Conservation (phyloP, 2,113 vertebrate species). For the Thomomys bottae region DNA sequence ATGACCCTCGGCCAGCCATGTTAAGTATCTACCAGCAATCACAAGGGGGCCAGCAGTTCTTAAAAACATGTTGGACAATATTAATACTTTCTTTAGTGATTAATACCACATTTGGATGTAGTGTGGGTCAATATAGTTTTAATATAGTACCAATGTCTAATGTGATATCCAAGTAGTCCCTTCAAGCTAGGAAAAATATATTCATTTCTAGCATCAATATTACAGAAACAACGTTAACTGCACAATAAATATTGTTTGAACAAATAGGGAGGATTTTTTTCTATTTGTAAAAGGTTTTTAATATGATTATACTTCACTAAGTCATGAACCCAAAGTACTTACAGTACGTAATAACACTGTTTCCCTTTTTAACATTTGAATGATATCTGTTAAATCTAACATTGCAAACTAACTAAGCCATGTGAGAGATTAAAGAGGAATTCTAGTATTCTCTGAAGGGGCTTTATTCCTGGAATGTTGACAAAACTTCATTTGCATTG, state of each 20-base stretch:
- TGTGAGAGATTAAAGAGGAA: conserved; percentile 8
- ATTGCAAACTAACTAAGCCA: not conserved
- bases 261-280: not conserved
- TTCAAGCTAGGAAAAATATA: conserved; percentile 44
- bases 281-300: conserved; percentile 29
- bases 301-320: conserved; percentile 38
- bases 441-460: conserved; percentile 1
- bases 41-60: not conserved
- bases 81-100: conserved; percentile 5
- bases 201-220: not conserved
- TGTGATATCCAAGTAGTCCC: not conserved
- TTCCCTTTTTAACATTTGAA: conserved; percentile 41
- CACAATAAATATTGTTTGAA: not conserved
- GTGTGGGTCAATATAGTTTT: not conserved
- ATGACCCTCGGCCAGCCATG: not conserved
- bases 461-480: not conserved
- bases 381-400: not conserved
- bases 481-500: conserved; percentile 28
- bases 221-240: not conserved
- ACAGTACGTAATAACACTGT: not conserved
- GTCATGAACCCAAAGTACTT: not conserved
- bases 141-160: not conserved
- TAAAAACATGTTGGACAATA: not conserved
- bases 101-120: not conserved
- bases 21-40: not conserved